These are phyloP conservation scores for Chlorospingus flavigularis DNA, from an alignment of 2,797 vertebrate species.

Conservation along the genomic window DNA sequence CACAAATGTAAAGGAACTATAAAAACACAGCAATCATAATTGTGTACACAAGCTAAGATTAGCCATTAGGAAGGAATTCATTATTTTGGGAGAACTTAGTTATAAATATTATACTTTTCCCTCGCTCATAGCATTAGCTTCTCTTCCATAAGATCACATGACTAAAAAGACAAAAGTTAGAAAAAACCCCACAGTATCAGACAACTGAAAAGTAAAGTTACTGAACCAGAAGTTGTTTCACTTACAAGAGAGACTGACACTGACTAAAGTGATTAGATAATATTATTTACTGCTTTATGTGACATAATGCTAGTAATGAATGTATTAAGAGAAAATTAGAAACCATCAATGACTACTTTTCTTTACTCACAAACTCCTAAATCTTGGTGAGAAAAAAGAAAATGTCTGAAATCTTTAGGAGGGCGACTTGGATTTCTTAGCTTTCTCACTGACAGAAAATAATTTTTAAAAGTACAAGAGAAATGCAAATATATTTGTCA, in stretches of 20 bases:
- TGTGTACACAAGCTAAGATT: neutral
- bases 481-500: neutral
- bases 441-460: neutral
- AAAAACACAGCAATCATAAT: neutral
- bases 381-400: neutral
- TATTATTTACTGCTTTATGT: neutral
- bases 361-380: neutral
- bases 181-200: neutral
- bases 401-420: neutral
- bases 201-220: neutral
- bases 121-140: neutral
- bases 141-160: neutral
- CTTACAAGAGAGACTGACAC: neutral
- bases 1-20: neutral
- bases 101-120: neutral
- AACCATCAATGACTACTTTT: neutral
- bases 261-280: neutral
- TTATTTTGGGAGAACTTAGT: neutral
- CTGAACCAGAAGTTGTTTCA: neutral
- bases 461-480: neutral
- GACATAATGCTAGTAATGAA: neutral
- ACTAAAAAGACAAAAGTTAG: neutral
- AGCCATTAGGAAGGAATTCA: neutral
- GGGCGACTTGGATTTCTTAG: neutral
- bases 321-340: neutral